A percentile compares a stretch with the other conserved stretches of the same genome.
Conservation (phyloP, 2,797 vertebrate species). For the Steatocranus sp. region DNA sequence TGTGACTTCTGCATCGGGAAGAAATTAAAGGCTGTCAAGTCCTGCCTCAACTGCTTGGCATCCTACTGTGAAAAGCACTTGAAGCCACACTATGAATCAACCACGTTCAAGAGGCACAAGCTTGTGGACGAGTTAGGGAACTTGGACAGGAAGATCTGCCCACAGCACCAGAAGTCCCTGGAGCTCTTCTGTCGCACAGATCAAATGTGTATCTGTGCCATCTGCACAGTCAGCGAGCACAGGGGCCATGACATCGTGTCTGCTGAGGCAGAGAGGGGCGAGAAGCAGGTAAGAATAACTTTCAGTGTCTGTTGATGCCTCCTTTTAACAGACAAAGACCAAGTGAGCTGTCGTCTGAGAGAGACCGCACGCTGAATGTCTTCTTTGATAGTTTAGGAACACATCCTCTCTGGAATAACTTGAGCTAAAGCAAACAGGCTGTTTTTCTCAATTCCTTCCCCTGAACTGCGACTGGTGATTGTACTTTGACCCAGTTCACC, state of each 20-base stretch:
- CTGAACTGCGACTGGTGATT: constrained; percentile 10
- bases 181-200: constrained; percentile 80
- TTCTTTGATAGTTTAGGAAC: background rate
- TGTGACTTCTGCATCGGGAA: constrained; percentile 78
- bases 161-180: constrained; percentile 76
- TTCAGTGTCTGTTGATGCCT: background rate
- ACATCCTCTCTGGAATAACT: constrained; percentile 8
- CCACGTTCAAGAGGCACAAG: constrained; percentile 77
- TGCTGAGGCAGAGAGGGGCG: constrained; percentile 72
- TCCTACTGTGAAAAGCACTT: constrained; percentile 81
- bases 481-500: constrained; percentile 72
- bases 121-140: constrained; percentile 79
- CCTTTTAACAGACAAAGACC: background rate
- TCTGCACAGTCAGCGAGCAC: constrained; percentile 78
- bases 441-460: constrained; percentile 19
- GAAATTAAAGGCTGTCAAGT: constrained; percentile 78
- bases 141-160: constrained; percentile 77
- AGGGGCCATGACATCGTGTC: constrained; percentile 73
- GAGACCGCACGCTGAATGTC: background rate
- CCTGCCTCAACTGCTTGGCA: constrained; percentile 79
- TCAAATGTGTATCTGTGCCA: constrained; percentile 77
- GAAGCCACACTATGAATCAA: constrained; percentile 76
- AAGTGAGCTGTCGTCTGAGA: background rate
- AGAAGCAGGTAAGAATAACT: constrained; percentile 74
- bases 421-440: constrained; percentile 41